Percentiles rank a stretch among this genome's conserved stretches.
Conservation (phyloP, 1,140 invertebrate species). For the Nasonia longicornis region DNA sequence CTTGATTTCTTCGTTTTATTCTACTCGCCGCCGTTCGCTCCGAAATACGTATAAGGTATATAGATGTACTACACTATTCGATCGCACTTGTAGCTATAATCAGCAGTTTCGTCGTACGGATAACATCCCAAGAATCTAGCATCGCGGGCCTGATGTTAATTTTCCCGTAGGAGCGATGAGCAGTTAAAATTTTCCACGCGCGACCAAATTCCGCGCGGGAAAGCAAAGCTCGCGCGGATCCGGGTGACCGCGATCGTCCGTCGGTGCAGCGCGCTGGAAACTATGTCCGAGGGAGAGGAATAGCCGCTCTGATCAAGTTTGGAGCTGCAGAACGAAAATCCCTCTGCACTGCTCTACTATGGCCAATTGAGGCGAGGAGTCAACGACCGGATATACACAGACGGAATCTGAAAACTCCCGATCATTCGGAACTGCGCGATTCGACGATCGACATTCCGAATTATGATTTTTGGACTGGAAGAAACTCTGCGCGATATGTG, state of each 20-base stretch:
- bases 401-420: conserved; percentile 28
- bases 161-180: background rate
- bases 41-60: no score
- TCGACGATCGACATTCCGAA: conserved; percentile 23
- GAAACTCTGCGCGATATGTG: background rate
- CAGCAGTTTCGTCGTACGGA: background rate
- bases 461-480: background rate
- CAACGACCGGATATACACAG: background rate
- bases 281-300: conserved; percentile 9
- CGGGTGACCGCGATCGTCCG: conserved; percentile 4
- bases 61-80: no score
- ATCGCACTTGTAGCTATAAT: background rate
- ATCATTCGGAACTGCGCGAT: conserved; percentile 5
- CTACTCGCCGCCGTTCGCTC: background rate
- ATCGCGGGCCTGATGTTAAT: background rate
- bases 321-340: background rate
- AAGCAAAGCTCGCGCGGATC: background rate
- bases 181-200: conserved; percentile 22
- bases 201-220: background rate
- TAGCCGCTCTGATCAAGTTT: background rate
- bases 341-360: background rate
- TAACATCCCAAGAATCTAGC: conserved; percentile 24
- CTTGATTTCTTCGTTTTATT: background rate
- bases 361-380: background rate
- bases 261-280: background rate